phyloP scores from a whole-genome alignment of 92 coral and sea anemone genomes.

The Palythoa grandis region DNA sequence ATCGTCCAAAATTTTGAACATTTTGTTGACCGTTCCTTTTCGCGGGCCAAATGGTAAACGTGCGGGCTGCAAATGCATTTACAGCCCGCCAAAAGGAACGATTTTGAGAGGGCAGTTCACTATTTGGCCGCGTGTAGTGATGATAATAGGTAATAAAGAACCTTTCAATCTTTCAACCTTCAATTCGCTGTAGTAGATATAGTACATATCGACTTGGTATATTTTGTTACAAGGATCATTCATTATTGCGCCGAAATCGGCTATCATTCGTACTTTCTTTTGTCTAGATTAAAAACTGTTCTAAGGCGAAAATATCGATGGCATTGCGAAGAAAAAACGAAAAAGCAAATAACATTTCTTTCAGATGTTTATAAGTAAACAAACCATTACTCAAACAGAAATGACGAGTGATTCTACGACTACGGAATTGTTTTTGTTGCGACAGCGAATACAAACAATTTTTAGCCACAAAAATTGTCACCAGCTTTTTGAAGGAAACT shows the following conservation, averaged over 20 bases:
- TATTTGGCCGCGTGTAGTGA: too few relatives aligned
- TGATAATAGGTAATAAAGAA: too few relatives aligned
- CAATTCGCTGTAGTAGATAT: constrained; percentile 4
- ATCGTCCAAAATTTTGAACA: too few relatives aligned
- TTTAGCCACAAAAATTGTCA: background rate
- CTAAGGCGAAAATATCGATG: background rate
- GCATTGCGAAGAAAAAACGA: constrained; percentile 14
- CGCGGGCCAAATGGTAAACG: too few relatives aligned
- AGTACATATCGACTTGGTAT: background rate
- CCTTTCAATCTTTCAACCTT: too few relatives aligned
- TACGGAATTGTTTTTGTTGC: background rate
- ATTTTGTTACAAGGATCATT: constrained; percentile 27
- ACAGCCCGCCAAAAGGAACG: too few relatives aligned
- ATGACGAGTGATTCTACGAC: background rate
- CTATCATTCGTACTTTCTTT: background rate
- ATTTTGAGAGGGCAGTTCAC: too few relatives aligned
- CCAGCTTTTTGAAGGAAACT: background rate
- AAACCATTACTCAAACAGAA: constrained; percentile 1
- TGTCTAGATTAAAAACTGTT: background rate
- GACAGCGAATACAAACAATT: background rate
- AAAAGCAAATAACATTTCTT: constrained; percentile 29
- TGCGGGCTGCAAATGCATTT: too few relatives aligned
- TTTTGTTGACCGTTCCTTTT: too few relatives aligned
- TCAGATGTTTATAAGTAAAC: constrained; percentile 36
- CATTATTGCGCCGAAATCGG: background rate